Evolutionary conservation across 2,888 invertebrate species (phyloP).

Genomic region (Platycheirus rosarum): DNA sequence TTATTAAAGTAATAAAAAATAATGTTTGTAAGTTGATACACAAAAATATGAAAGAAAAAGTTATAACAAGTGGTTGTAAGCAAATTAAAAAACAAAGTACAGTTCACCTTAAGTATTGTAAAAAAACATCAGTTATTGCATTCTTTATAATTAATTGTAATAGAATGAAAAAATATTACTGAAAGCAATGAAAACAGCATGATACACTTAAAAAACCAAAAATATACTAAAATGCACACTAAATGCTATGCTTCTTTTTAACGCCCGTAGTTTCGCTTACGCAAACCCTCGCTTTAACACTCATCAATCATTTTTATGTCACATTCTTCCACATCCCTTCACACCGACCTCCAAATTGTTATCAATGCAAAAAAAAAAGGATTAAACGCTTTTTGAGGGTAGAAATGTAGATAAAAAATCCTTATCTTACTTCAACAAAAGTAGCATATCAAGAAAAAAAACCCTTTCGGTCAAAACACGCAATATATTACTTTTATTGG

Average conservation of each 20-base stretch:
- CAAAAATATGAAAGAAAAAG: too few species aligned
- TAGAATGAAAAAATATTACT: too few species aligned
- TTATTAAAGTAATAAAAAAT: too few species aligned
- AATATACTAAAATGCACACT: background rate
- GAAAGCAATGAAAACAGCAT: too few species aligned
- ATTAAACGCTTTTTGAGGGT: slow-evolving; percentile 34
- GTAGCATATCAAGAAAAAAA: background rate
- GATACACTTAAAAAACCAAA: too few species aligned
- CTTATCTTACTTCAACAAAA: slow-evolving; percentile 27
- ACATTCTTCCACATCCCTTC: background rate
- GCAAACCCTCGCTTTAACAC: slow-evolving; percentile 17
- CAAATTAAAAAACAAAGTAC: too few species aligned
- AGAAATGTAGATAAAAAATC: slow-evolving; percentile 28
- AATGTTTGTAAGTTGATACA: too few species aligned
- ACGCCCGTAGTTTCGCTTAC: slow-evolving; percentile 15
- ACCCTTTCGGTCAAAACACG: slow-evolving; percentile 14
- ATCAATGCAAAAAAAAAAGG: slow-evolving; percentile 18
- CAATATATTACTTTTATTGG: slow-evolving; percentile 21
- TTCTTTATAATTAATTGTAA: too few species aligned
- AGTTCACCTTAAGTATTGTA: too few species aligned
- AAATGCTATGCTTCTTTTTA: slow-evolving; percentile 20
- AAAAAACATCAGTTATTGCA: too few species aligned
- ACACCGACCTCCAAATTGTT: slow-evolving; percentile 9
- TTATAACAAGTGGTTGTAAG: too few species aligned
- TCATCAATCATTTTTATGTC: slow-evolving; percentile 25